Conservation (phyloP, 2,888 invertebrate species). For the Euzetes globulus region DNA sequence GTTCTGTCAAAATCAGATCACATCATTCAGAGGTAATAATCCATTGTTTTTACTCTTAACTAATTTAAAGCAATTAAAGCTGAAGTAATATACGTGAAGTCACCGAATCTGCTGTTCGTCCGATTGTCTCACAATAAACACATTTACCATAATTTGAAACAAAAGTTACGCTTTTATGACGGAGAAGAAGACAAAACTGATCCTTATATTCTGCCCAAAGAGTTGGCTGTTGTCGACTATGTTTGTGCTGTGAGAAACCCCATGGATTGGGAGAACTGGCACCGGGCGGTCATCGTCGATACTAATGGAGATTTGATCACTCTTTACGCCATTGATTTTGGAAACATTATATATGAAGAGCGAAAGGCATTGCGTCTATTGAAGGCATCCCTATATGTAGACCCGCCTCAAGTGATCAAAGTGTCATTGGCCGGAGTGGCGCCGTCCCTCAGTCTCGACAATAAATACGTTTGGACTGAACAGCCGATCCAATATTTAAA, state of each 20-base stretch:
- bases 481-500: not conserved
- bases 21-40: not conserved
- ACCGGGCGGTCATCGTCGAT: not conserved
- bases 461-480: not conserved
- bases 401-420: not conserved
- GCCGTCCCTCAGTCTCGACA: not conserved
- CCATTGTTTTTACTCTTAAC: not conserved
- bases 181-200: not conserved
- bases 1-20: no score
- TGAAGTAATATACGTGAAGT: not conserved
- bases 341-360: not conserved
- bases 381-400: not conserved
- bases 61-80: not conserved
- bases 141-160: not conserved
- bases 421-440: not conserved
- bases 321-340: constrained; percentile 20
- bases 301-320: not conserved
- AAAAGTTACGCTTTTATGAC: not conserved
- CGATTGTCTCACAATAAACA: not conserved
- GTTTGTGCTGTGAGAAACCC: not conserved
- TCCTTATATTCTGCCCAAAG: not conserved
- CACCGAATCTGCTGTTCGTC: not conserved
- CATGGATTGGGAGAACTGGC: constrained; percentile 8
- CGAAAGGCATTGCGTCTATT: not conserved
- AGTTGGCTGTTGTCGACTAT: not conserved